phyloP scores from a whole-genome alignment of 2,113 vertebrate species.

The Sula dactylatra region DNA sequence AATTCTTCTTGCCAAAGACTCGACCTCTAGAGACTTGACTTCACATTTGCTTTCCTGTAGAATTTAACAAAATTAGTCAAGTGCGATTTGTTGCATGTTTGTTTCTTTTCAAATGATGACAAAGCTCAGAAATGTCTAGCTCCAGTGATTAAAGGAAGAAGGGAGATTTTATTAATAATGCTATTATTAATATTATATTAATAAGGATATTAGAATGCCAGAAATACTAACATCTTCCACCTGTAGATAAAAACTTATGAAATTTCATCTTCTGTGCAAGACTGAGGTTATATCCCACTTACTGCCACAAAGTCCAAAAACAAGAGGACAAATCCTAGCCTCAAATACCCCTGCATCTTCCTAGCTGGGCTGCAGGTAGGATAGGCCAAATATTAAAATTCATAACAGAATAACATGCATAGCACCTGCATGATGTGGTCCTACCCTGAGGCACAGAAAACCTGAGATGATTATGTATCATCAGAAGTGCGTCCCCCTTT shows the following conservation, averaged over 20 bases:
- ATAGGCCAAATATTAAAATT: not conserved
- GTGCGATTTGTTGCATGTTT: constrained; percentile 13
- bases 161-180: constrained; percentile 11
- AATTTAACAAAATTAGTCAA: constrained; percentile 68
- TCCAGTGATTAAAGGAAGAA: constrained; percentile 25
- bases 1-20: constrained; percentile 62
- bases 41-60: constrained; percentile 60
- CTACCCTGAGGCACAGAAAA: not conserved
- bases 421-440: not conserved
- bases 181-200: too few relatives aligned
- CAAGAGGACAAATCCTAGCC: not conserved
- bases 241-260: not conserved
- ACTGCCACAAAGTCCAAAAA: not conserved
- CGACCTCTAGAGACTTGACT: constrained; percentile 39
- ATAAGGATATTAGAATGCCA: constrained; percentile 4
- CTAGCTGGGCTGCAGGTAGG: not conserved
- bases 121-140: constrained; percentile 43
- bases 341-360: not conserved
- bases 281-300: not conserved
- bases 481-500: not conserved
- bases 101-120: constrained; percentile 24
- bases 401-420: not conserved
- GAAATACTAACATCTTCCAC: not conserved
- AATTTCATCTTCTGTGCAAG: not conserved
- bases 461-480: not conserved